These are phyloP conservation scores for Tetragonisca angustula DNA, from an alignment of 2,888 invertebrate species.

Conservation along the genomic window DNA sequence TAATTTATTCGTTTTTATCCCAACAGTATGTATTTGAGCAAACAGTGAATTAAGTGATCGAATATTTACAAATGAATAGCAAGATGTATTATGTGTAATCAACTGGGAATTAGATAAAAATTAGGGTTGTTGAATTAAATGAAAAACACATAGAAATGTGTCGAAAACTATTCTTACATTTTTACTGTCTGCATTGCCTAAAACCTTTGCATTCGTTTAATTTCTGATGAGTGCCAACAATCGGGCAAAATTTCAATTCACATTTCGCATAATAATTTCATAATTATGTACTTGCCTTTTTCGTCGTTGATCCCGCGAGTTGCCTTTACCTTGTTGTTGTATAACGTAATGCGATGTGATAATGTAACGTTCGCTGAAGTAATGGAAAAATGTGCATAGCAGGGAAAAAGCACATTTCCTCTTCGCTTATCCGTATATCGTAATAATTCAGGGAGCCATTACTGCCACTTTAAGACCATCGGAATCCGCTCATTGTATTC, in stretches of 20 bases:
- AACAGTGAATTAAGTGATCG: too few relatives aligned
- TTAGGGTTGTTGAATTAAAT: too few relatives aligned
- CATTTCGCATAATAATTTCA: neutral
- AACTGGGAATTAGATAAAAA: too few relatives aligned
- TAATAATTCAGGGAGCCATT: slow-evolving; percentile 15
- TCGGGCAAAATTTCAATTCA: neutral
- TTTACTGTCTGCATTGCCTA: too few relatives aligned
- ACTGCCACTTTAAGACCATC: neutral
- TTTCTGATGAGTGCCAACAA: too few relatives aligned
- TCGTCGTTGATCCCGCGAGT: neutral
- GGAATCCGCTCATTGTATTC: neutral
- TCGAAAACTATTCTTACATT: too few relatives aligned
- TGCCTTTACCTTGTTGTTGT: neutral
- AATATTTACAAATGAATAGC: too few relatives aligned
- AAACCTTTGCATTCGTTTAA: too few relatives aligned
- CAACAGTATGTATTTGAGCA: too few relatives aligned
- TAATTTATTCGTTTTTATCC: too few relatives aligned
- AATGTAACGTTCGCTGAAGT: neutral
- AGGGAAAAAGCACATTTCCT: neutral
- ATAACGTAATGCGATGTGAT: neutral
- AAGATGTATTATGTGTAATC: too few relatives aligned
- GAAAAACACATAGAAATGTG: too few relatives aligned
- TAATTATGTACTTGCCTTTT: neutral
- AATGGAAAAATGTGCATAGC: neutral
- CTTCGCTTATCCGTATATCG: neutral